Evolutionary conservation across 2,113 vertebrate genomes (phyloP).

Genomic region (Tupaia chinensis): DNA sequence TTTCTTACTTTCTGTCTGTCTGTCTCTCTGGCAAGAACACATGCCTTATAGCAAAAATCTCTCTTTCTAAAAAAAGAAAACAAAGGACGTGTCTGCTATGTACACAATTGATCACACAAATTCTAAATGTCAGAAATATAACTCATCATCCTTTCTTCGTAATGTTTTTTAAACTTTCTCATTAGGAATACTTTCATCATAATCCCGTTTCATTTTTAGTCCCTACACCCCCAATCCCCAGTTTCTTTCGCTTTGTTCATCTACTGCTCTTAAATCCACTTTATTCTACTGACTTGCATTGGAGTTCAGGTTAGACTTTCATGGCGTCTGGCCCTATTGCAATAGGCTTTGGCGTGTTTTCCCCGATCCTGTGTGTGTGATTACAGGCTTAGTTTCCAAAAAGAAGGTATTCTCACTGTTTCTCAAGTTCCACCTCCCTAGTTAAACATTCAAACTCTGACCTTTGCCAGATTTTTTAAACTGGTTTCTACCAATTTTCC

Average conservation of each 20-base stretch:
- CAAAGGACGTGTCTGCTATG: not conserved
- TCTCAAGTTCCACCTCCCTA: not conserved
- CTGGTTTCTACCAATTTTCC: not conserved
- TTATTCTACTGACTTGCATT: not conserved
- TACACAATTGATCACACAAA: not conserved
- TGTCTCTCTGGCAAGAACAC: no score
- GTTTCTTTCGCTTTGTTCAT: not conserved
- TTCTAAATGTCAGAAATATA: conserved; percentile 20
- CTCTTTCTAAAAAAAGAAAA: no score
- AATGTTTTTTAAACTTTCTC: not conserved
- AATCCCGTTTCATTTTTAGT: not conserved
- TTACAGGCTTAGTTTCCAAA: conserved; percentile 23
- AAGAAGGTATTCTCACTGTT: not conserved
- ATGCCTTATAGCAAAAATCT: no score
- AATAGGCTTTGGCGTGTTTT: not conserved
- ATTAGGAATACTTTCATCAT: not conserved
- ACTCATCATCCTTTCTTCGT: not conserved
- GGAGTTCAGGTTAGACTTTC: not conserved
- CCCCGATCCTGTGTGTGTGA: not conserved
- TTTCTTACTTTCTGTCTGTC: no score
- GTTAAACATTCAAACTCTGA: not conserved
- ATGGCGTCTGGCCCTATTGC: not conserved
- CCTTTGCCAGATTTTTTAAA: not conserved
- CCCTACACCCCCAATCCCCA: not conserved
- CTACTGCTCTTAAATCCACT: not conserved